phyloP scores from a whole-genome alignment of 2,113 vertebrate species.

The Phaethon lepturus region DNA sequence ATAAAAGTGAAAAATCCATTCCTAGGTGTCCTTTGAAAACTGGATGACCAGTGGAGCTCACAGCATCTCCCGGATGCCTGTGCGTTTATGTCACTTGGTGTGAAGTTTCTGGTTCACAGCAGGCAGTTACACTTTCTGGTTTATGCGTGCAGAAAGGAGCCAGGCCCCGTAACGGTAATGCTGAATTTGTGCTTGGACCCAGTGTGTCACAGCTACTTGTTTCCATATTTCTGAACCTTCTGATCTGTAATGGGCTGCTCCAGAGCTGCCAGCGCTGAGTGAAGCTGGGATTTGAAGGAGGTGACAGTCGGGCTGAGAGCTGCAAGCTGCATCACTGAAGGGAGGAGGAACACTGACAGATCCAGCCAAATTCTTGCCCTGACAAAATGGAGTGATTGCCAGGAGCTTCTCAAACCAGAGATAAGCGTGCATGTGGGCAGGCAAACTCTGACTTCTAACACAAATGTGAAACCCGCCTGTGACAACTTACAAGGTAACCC shows the following conservation, averaged over 20 bases:
- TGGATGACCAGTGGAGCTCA: background rate
- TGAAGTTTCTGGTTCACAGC: background rate
- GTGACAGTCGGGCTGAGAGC: background rate
- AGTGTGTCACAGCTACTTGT: background rate
- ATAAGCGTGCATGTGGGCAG: background rate
- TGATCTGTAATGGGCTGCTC: fast-evolving
- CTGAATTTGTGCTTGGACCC: background rate
- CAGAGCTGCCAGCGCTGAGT: background rate
- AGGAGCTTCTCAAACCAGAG: background rate
- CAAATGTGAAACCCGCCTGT: background rate
- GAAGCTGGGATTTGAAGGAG: background rate
- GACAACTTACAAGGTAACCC: background rate
- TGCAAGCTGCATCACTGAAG: background rate
- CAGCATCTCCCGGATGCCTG: background rate
- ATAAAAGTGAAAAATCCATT: background rate
- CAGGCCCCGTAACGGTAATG: background rate
- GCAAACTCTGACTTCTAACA: background rate
- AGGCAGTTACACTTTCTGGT: fast-evolving
- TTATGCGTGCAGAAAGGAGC: background rate
- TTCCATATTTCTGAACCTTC: background rate
- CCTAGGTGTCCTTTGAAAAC: background rate
- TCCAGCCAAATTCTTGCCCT: background rate
- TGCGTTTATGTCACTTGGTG: background rate
- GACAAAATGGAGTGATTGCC: background rate
- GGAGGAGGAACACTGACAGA: background rate